phyloP scores from a whole-genome alignment of 1,140 invertebrate species.

The Stegodyphus dumicola region DNA sequence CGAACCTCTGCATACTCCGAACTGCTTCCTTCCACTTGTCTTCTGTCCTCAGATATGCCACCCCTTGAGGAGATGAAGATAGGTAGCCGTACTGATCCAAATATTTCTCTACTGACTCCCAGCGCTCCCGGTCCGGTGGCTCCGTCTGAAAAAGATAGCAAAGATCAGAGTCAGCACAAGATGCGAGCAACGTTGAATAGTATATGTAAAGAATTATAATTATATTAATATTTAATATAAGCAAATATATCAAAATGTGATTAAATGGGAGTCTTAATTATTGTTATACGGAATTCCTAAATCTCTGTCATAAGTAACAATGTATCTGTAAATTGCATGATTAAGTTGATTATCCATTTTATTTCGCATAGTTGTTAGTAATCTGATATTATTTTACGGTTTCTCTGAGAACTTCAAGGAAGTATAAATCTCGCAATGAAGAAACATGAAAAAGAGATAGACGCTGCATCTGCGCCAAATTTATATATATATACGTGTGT shows the following conservation, averaged over 20 bases:
- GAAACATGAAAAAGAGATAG: no score
- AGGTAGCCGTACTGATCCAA: constrained; percentile 89
- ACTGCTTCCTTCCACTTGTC: constrained; percentile 86
- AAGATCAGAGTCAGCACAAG: not conserved
- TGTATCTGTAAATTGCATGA: no score
- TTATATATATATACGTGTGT: no score
- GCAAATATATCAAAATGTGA: not conserved
- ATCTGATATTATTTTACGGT: no score
- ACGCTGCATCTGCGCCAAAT: no score
- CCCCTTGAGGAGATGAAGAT: constrained; percentile 75
- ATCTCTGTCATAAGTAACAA: not conserved
- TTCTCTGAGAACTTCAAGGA: no score
- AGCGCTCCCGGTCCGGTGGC: constrained; percentile 15
- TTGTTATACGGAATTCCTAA: not conserved
- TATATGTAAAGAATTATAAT: not conserved
- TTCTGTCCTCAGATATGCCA: constrained; percentile 80
- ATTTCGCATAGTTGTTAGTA: no score
- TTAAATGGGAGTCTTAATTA: not conserved
- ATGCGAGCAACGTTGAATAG: not conserved
- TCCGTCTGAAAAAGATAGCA: constrained; percentile 1
- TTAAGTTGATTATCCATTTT: no score
- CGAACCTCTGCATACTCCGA: constrained; percentile 82
- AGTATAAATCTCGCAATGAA: no score
- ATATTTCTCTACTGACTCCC: constrained; percentile 78
- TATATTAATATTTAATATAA: not conserved